Evolutionary conservation across 64 coral and sea anemone species (phyloP).

Genomic region (Montipora efflorescens): DNA sequence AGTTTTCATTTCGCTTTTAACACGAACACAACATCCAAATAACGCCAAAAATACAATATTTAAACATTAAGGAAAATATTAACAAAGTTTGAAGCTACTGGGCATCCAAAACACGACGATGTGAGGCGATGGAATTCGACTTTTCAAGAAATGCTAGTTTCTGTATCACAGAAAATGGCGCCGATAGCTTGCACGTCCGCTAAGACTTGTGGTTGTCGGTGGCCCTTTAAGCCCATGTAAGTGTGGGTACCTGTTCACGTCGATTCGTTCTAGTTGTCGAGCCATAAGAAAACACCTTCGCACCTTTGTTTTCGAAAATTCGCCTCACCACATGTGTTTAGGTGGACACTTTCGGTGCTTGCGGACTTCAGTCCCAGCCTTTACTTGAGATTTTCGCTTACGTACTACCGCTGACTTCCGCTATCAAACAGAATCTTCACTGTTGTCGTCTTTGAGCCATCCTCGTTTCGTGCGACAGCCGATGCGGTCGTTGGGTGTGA

Average conservation of each 20-base stretch:
- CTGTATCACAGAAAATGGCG: too few relatives aligned
- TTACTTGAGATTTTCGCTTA: constrained; percentile 63
- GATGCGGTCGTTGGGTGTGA: constrained; percentile 10
- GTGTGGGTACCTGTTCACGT: background rate
- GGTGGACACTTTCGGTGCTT: background rate
- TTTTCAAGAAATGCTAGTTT: too few relatives aligned
- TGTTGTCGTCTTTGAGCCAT: constrained; percentile 34
- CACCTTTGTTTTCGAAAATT: constrained; percentile 1
- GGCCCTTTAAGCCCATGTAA: too few relatives aligned
- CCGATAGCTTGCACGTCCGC: too few relatives aligned
- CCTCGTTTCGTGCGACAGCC: constrained; percentile 18
- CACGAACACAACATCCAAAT: too few relatives aligned
- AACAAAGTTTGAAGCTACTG: too few relatives aligned
- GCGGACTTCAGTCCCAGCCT: constrained; percentile 41
- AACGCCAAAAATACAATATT: too few relatives aligned
- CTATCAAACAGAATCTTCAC: constrained; percentile 67
- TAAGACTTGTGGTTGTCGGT: too few relatives aligned
- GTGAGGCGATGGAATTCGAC: too few relatives aligned
- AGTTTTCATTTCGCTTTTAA: too few relatives aligned
- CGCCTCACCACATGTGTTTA: constrained; percentile 51
- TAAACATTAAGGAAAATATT: too few relatives aligned
- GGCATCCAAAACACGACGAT: too few relatives aligned
- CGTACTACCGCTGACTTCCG: constrained; percentile 59
- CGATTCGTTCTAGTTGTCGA: background rate
- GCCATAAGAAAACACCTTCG: background rate